These are phyloP conservation scores for Mareca penelope DNA, from an alignment of 2,797 vertebrate genomes.

Conservation along the genomic window DNA sequence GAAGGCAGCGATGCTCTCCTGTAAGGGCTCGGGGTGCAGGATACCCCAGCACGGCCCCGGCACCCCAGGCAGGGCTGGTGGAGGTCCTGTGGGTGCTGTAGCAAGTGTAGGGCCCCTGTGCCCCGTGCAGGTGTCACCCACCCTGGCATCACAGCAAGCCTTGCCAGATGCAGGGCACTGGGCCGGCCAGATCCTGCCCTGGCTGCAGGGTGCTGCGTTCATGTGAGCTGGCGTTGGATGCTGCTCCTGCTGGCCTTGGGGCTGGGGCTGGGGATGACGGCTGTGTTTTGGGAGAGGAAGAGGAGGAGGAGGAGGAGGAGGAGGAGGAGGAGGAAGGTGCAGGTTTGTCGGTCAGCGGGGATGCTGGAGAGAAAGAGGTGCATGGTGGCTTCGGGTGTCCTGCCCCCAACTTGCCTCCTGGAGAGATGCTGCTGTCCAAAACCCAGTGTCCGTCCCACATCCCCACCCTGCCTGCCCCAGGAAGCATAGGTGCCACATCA, in stretches of 20 bases:
- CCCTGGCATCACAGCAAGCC: background rate
- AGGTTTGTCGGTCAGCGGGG: background rate
- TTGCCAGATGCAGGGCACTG: background rate
- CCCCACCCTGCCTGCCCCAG: background rate
- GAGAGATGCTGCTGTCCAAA: background rate
- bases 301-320: background rate
- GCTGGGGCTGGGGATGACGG: accelerated
- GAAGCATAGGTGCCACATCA: accelerated
- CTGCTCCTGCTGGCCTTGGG: constrained; percentile 10
- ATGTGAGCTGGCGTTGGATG: accelerated
- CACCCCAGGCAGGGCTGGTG: background rate
- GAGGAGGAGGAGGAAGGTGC: background rate
- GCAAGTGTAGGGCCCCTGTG: background rate
- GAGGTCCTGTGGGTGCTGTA: background rate
- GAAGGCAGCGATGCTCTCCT: background rate
- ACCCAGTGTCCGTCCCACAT: background rate
- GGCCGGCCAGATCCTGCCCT: background rate
- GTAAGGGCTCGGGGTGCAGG: background rate
- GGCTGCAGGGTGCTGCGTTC: background rate
- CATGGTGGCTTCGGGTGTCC: background rate
- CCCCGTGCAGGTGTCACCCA: background rate
- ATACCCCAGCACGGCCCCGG: accelerated
- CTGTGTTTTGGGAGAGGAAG: background rate
- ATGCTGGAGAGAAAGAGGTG: constrained; percentile 22
- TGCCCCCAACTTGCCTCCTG: background rate